Evolutionary conservation across 2,113 vertebrate species (phyloP).

Genomic region (Ochotona curzoniae): DNA sequence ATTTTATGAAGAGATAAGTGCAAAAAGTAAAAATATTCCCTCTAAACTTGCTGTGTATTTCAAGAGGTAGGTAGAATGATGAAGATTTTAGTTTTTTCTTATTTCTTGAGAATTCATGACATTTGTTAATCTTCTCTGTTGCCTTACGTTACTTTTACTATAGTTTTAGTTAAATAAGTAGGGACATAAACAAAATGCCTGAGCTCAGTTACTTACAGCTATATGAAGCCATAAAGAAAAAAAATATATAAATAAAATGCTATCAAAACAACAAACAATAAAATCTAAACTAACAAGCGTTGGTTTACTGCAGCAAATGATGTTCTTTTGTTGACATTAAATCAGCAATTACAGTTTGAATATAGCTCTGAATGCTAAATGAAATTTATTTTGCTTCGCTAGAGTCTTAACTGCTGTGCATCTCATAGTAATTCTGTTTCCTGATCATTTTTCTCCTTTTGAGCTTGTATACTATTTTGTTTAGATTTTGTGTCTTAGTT

Average conservation of each 20-base stretch:
- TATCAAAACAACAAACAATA: conserved; percentile 48
- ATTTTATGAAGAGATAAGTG: neutral
- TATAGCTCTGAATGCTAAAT: neutral
- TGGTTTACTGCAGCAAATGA: conserved; percentile 25
- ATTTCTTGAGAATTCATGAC: conserved; percentile 19
- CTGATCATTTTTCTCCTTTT: neutral
- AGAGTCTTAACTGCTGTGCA: neutral
- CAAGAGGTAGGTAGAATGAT: neutral
- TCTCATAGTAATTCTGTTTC: neutral
- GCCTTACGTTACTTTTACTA: conserved; percentile 33
- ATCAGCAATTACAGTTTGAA: conserved; percentile 11
- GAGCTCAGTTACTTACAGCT: conserved; percentile 55
- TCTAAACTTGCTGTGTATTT: neutral
- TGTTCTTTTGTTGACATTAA: conserved; percentile 9
- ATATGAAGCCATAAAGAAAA: conserved; percentile 40
- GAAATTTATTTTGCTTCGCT: neutral
- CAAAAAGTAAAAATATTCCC: neutral
- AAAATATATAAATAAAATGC: conserved; percentile 63
- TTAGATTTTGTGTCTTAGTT: accelerated
- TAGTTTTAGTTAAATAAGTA: conserved; percentile 58
- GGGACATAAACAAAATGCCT: conserved; percentile 4
- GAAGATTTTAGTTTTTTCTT: neutral
- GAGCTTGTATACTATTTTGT: neutral
- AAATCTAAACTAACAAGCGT: conserved; percentile 44
- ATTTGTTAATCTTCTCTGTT: neutral